Evolutionary conservation across 2,113 vertebrate species (phyloP), one percentile per base, ranked within the genome.

Genomic region (Syngnathus typhle): DNA sequence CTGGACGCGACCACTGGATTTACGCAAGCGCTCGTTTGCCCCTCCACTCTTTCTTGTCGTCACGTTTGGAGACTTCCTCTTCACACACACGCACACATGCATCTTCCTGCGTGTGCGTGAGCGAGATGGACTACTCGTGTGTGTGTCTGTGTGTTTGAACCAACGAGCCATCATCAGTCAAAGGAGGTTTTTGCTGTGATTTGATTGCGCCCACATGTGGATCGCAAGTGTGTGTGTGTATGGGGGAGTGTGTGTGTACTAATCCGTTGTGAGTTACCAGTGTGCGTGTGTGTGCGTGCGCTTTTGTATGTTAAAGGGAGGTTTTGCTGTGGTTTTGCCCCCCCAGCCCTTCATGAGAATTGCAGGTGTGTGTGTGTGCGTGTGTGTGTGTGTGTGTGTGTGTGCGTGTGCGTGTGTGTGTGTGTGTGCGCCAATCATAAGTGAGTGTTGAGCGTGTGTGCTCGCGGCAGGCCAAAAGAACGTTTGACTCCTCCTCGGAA

Each of bases 1-100:
- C 38, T 69, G 72, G 71, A 76, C 69, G 38, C 65, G 81, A 80
- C 76, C 84, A 85, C 84, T 87, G 88, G 84, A 86, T 41, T 46
- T 46, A 67, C 67, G 27, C 27, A 32, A 32, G 27, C n/a, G n/a
- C n/a, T n/a, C n/a, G n/a, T n/a, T n/a, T n/a, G n/a, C 27, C 19
- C 9, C 15, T 36, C 37, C 38, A 1, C 60, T 56, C 21, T 18
- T 7, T 47, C 82, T 85, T 86, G 82, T 84, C 81, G 73, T 77
- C 74, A 56, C 69, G 46, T 70, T 70, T 59, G 60, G 65, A 76
- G 69, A 87, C 69, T 61, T 79, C 75, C 27, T 32, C 27, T 32
- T 32, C 27, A 32, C 27, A 32, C 49, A 21, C n/a, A n/a, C n/a
- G n/a, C n/a, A n/a, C 38, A 68, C 65, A 61, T 67, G 77, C 79